Conservation (phyloP, 2,113 vertebrate genomes). For the Philantomba maxwellii region DNA sequence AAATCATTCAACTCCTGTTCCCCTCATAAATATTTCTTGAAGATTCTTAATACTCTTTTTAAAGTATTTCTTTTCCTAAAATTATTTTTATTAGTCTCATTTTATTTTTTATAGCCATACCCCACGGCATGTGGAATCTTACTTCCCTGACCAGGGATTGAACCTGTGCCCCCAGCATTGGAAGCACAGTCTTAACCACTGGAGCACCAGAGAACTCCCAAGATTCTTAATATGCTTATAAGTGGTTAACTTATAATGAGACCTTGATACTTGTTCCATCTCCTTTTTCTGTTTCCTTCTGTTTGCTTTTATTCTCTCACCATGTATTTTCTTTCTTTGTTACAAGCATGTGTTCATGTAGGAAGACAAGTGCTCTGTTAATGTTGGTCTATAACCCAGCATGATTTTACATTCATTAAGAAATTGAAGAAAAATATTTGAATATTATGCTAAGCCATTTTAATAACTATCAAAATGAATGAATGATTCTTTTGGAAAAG, state of each 20-base stretch:
- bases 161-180: background rate
- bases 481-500: constrained; percentile 25
- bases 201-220: background rate
- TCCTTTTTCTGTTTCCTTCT: background rate
- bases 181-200: background rate
- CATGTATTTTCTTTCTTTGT: constrained; percentile 24
- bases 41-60: background rate
- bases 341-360: background rate
- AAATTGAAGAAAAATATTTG: constrained; percentile 31
- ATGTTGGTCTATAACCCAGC: background rate
- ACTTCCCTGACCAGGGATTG: background rate
- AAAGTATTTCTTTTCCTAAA: background rate
- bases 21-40: background rate
- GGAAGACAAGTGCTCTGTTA: background rate
- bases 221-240: constrained; percentile 29
- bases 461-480: constrained; percentile 29
- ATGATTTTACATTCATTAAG: constrained; percentile 36
- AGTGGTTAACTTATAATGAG: background rate
- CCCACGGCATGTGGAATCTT: background rate
- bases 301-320: background rate
- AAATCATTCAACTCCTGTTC: background rate
- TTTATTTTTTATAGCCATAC: background rate
- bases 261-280: background rate
- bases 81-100: background rate
- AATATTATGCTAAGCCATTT: constrained; percentile 24